Percentiles rank a stretch among this genome's conserved stretches.
Evolutionary conservation across 2,888 invertebrate species (phyloP).

Genomic region (Plusia festucae): DNA sequence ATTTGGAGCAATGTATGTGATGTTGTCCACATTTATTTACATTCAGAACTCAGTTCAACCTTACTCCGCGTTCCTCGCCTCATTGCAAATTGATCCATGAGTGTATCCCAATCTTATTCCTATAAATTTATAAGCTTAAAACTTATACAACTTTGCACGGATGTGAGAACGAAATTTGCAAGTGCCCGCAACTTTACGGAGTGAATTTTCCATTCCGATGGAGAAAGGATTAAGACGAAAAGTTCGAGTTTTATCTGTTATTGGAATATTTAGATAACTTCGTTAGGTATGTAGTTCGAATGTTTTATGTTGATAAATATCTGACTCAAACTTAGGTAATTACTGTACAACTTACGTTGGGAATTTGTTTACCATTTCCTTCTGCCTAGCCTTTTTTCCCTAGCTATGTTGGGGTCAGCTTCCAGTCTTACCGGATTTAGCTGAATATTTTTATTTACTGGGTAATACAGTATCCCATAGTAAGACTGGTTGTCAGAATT

Average conservation of each 20-base stretch:
- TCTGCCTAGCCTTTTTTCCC: no score
- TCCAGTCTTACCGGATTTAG: no score
- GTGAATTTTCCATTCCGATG: constrained; percentile 58
- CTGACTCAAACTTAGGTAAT: constrained; percentile 50
- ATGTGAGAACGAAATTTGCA: constrained; percentile 30
- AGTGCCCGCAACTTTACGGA: constrained; percentile 51
- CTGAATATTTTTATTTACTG: no score
- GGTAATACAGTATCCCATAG: no score
- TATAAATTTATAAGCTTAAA: constrained; percentile 40
- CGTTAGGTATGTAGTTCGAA: constrained; percentile 45
- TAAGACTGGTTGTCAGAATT: no score
- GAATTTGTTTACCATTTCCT: constrained; percentile 32
- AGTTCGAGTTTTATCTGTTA: constrained; percentile 60
- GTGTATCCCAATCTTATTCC: constrained; percentile 20
- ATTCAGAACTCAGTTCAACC: constrained; percentile 4
- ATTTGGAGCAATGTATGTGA: no score
- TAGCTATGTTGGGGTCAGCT: no score
- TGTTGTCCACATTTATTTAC: no score
- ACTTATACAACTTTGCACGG: constrained; percentile 30
- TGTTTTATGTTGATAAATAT: constrained; percentile 56
- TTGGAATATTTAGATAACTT: constrained; percentile 55
- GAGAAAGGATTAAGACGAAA: constrained; percentile 60
- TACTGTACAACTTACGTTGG: constrained; percentile 47
- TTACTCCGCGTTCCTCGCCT: background rate
- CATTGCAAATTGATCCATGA: constrained; percentile 2